These are phyloP conservation scores for Cyphomyrmex costatus DNA, from an alignment of 1,140 invertebrate species.

Conservation along the genomic window DNA sequence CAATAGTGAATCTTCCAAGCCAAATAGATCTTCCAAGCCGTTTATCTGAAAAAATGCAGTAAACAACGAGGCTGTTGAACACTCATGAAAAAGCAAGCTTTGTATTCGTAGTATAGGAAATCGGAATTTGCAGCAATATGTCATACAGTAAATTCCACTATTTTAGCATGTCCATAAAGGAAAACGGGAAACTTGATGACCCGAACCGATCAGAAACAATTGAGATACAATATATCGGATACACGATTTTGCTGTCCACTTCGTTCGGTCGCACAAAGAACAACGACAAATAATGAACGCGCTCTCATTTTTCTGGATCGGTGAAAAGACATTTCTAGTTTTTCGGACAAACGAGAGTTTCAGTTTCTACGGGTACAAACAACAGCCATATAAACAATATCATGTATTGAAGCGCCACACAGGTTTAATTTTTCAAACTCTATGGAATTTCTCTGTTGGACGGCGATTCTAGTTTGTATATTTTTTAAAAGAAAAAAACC, in stretches of 20 bases:
- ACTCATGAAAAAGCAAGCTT: neutral
- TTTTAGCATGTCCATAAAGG: neutral
- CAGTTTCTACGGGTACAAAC: neutral
- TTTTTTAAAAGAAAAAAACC: neutral
- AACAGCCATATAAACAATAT: too few relatives aligned
- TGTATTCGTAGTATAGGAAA: neutral
- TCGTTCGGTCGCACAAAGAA: neutral
- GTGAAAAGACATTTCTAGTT: constrained; percentile 2
- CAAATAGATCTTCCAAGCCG: neutral
- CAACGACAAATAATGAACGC: constrained; percentile 3
- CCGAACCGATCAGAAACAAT: constrained; percentile 8
- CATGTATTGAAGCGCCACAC: neutral
- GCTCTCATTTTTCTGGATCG: constrained; percentile 19
- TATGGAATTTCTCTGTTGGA: neutral
- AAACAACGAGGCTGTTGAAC: neutral
- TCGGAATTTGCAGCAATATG: neutral
- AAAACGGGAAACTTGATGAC: constrained; percentile 14
- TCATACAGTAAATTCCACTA: neutral
- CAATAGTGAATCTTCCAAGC: neutral
- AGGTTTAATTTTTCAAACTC: constrained; percentile 11
- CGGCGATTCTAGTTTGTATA: neutral
- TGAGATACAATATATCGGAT: neutral
- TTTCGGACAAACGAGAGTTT: neutral
- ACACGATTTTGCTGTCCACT: constrained; percentile 1
- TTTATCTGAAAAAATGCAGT: neutral